phyloP scores from a whole-genome alignment of 2,113 vertebrate genomes.

The Corapipo altera region DNA sequence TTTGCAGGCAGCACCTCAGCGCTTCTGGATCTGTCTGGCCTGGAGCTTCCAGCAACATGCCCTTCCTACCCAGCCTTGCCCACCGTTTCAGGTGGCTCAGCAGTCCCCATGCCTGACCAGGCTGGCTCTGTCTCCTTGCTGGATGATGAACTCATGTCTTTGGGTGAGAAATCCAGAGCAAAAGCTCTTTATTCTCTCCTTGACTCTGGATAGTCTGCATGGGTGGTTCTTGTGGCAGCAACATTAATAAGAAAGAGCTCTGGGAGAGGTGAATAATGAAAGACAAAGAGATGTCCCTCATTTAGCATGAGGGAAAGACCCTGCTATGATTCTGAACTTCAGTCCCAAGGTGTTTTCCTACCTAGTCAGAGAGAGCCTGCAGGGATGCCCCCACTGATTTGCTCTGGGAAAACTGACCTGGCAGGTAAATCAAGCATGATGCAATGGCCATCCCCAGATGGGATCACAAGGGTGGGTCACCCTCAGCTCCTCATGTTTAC shows the following conservation, averaged over 20 bases:
- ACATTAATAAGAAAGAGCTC: not conserved
- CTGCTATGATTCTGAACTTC: not conserved
- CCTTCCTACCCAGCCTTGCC: conserved; percentile 76
- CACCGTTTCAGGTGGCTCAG: conserved; percentile 47
- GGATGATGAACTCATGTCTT: conserved; percentile 96
- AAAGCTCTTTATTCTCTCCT: not conserved
- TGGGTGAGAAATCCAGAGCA: conserved; percentile 76
- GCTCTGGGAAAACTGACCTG: not conserved
- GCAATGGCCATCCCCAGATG: not conserved
- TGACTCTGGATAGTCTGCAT: not conserved
- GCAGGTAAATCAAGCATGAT: not conserved
- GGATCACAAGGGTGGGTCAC: not conserved
- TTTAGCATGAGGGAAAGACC: not conserved
- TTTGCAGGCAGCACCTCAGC: conserved; percentile 82
- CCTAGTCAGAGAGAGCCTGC: not conserved
- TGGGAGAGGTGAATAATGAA: not conserved
- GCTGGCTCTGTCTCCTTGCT: conserved; percentile 81
- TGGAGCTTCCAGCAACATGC: conserved; percentile 78
- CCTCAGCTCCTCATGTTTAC: not conserved
- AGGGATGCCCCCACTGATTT: not conserved
- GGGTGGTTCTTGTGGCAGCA: not conserved
- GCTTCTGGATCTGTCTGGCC: conserved; percentile 88
- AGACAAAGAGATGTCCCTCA: not conserved
- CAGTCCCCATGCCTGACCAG: conserved; percentile 71
- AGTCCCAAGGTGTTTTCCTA: not conserved